phyloP scores from a whole-genome alignment of 2,797 vertebrate genomes.

The Aphelocoma californica region DNA sequence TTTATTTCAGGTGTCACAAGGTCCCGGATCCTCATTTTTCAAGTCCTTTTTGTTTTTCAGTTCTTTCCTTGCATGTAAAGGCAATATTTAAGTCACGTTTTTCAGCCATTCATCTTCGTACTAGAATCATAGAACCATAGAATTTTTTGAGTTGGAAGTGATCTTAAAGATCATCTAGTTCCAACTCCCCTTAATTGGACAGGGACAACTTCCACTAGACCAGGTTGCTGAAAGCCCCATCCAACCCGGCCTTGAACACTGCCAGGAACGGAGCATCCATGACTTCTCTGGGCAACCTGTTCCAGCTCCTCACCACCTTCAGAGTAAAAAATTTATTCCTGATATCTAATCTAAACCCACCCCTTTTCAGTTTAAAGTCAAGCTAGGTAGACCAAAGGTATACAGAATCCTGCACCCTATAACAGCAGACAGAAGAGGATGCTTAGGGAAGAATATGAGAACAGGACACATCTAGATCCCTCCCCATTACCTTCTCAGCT shows the following conservation, averaged over 20 bases:
- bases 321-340: background rate
- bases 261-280: fast-evolving
- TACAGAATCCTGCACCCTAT: background rate
- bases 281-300: background rate
- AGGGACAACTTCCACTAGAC: background rate
- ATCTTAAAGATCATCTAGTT: background rate
- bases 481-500: background rate
- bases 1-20: background rate
- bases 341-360: background rate
- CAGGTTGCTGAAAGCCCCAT: background rate
- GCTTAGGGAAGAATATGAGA: background rate
- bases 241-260: background rate
- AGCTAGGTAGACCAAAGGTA: background rate
- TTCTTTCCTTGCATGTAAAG: background rate
- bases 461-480: background rate
- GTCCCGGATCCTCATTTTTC: background rate
- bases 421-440: background rate
- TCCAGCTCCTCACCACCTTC: background rate
- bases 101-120: background rate
- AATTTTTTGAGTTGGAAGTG: background rate
- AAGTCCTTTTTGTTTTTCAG: background rate
- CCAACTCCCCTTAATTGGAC: background rate
- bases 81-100: background rate
- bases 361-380: background rate
- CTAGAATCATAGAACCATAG: background rate